A percentile compares a stretch with the other conserved stretches of the same genome.
These are phyloP conservation scores for Orestias chungarensis DNA, from an alignment of 2,797 vertebrate genomes.

Conservation along the genomic window DNA sequence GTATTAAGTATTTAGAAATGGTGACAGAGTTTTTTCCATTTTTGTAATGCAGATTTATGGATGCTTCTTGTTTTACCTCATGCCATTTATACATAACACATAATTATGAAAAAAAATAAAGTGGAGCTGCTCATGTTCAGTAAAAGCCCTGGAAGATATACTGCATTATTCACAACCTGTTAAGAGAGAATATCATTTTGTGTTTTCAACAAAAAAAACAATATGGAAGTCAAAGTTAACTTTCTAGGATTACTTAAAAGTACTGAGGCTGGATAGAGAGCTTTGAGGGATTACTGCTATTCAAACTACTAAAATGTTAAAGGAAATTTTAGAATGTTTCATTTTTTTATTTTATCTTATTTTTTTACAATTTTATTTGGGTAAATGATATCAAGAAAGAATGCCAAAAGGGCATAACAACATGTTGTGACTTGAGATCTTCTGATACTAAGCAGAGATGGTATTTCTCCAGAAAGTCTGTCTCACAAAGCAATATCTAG, in stretches of 20 bases:
- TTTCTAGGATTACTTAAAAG: not conserved
- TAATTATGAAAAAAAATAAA: constrained; percentile 25
- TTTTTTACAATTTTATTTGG: not conserved
- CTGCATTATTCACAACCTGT: constrained; percentile 4
- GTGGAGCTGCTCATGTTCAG: constrained; percentile 37
- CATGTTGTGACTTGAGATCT: not conserved
- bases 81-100: constrained; percentile 37
- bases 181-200: constrained; percentile 32
- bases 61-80: constrained; percentile 36
- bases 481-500: not conserved
- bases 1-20: constrained; percentile 46
- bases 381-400: not conserved
- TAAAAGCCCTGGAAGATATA: constrained; percentile 26
- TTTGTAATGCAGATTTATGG: constrained; percentile 45
- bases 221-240: not conserved
- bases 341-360: not conserved
- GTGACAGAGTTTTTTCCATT: constrained; percentile 39
- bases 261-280: not conserved
- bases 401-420: not conserved
- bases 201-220: not conserved
- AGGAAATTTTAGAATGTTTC: not conserved
- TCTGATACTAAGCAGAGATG: not conserved
- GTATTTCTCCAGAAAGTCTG: not conserved
- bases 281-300: not conserved
- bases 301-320: not conserved